Base-by-base conservation (phyloP, 1,140 invertebrate species). In the Diabrotica virgifera region DNA sequence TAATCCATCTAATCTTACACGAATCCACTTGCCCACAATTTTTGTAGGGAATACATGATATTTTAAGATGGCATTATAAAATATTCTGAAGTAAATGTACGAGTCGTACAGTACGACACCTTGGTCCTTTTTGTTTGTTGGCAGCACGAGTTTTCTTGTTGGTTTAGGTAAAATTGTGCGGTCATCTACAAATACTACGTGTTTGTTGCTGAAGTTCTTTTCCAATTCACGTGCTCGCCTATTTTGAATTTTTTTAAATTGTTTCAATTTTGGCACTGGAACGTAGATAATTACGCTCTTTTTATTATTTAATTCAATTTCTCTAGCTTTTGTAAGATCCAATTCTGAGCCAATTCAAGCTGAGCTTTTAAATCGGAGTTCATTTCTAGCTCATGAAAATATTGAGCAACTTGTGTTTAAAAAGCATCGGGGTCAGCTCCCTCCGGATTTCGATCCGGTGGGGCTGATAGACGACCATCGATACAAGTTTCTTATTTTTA, bases 251-350 rank as follows among this genome's bases (percentile, higher is more conserved):
- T 98, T 99, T 83, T 99, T 97, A 87, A 98, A 99, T 37, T 89
- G 86, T 80, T 93, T 95, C 78, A 99, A 83, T 82, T 99, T 97
- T 56, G 97, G 96, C 82, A 99, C 96, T 57, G 98, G 97, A 66
- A 99, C 97, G 80, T 97, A 98, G 79, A 99, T 97, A 74, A 99
- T 95, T 78, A 99, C 94, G 51, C 93, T 93, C 91, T 97, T 97
- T 78, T 97, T 97, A 74, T 90, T 93, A 77, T 90, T 92, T 9
- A 92, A 87, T 78, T 97, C 95, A 73, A 97, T 89, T 85, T 98
- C 94, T 78, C 94, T 95, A 62, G 97, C 97, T 75, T 95, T 97
- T 57, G 94, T 96, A 77, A 99, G 97, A 82, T 96, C 89, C 58
- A 99, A 83, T 82, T 99, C 97, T 73, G n/a, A n/a, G n/a, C n/a